Percentiles rank a stretch among this genome's conserved stretches.
Evolutionary conservation across 2,888 invertebrate species (phyloP).

Genomic region (Drosophila acutilabella): DNA sequence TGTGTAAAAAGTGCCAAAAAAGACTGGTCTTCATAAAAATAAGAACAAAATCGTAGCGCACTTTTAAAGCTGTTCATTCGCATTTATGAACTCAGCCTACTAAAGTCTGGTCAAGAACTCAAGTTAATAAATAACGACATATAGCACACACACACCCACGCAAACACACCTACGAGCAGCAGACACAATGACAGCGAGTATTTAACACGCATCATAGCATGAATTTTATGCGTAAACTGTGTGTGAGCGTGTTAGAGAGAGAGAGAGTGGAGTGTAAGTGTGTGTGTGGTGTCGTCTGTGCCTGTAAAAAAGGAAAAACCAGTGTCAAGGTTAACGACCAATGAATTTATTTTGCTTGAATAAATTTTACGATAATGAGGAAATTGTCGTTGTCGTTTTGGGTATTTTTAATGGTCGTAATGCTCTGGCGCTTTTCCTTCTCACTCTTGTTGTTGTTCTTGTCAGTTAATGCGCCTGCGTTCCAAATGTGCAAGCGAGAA

Average conservation of each 20-base stretch:
- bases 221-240: constrained; percentile 57
- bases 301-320: constrained; percentile 78
- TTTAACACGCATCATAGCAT: constrained; percentile 76
- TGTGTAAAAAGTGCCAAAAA: constrained; percentile 13
- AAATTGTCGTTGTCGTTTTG: constrained; percentile 83
- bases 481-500: constrained; percentile 40
- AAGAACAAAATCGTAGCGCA: background rate
- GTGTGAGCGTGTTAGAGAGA: constrained; percentile 18
- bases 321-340: constrained; percentile 86
- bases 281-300: constrained; percentile 36
- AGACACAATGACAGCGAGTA: constrained; percentile 71
- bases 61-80: constrained; percentile 23
- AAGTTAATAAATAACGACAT: constrained; percentile 15
- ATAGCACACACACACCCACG: constrained; percentile 10
- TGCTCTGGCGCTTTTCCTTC: constrained; percentile 64
- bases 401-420: constrained; percentile 82
- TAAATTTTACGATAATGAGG: constrained; percentile 85
- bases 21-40: background rate
- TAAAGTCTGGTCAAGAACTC: constrained; percentile 33
- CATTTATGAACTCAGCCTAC: constrained; percentile 40
- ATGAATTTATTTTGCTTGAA: constrained; percentile 85
- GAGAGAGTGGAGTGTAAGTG: background rate
- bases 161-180: constrained; percentile 26
- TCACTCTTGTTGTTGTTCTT: constrained; percentile 26
- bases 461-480: constrained; percentile 55